These are phyloP conservation scores for Cephus sareptanus DNA, from an alignment of 2,888 invertebrate genomes.

Conservation along the genomic window DNA sequence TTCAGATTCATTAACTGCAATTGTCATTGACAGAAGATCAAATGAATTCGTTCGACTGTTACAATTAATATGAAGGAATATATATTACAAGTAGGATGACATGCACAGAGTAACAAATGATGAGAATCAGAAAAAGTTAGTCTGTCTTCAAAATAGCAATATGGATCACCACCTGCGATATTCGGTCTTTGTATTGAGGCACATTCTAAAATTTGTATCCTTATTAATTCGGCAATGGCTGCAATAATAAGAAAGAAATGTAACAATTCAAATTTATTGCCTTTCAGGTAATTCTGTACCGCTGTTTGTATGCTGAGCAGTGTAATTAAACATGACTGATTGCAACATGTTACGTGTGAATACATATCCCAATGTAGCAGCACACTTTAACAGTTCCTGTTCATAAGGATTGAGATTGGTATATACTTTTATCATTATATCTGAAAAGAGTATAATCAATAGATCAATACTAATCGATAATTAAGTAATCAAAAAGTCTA, in stretches of 20 bases:
- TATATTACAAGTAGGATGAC: conserved; percentile 14
- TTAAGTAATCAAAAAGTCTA: background rate
- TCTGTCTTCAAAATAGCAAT: conserved; percentile 3
- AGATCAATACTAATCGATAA: background rate
- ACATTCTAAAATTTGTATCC: conserved; percentile 70
- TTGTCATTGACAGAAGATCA: conserved; percentile 6
- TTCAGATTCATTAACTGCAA: background rate
- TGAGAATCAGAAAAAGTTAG: conserved; percentile 50
- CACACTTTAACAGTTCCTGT: conserved; percentile 72
- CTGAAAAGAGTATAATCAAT: conserved; percentile 24
- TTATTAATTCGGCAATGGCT: conserved; percentile 70
- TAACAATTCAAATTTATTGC: background rate
- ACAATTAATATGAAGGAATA: background rate
- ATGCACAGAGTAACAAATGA: conserved; percentile 40
- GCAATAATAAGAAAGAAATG: conserved; percentile 62
- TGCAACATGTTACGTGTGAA: conserved; percentile 70
- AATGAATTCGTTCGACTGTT: background rate
- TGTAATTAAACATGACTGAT: conserved; percentile 69
- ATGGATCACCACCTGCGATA: background rate
- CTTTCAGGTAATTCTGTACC: conserved; percentile 23
- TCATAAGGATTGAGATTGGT: conserved; percentile 69
- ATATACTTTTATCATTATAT: conserved; percentile 49
- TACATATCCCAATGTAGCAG: conserved; percentile 70
- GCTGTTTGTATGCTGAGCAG: conserved; percentile 51
- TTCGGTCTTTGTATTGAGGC: conserved; percentile 54